Evolutionary conservation across 2,888 invertebrate species (phyloP).

Genomic region (Anagyrus pseudococci): DNA sequence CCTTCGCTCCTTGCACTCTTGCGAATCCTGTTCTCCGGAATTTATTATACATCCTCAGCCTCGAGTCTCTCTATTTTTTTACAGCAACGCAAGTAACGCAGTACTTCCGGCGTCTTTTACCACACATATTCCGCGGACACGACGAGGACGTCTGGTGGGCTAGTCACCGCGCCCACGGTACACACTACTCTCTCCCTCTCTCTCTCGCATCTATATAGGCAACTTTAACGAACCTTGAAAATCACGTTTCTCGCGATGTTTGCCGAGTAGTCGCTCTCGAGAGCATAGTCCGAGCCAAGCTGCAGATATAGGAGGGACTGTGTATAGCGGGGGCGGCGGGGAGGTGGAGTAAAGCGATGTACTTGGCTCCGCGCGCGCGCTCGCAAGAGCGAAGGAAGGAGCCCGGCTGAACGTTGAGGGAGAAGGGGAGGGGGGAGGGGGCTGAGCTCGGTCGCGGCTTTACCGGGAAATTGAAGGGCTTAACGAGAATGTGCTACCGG

Average conservation of each 20-base stretch:
- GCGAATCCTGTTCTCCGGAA: neutral
- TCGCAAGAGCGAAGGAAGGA: neutral
- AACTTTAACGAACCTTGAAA: constrained; percentile 45
- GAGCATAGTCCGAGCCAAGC: constrained; percentile 9
- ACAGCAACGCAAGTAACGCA: no score
- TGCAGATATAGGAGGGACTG: no score
- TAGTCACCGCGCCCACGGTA: no score
- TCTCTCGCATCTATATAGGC: constrained; percentile 31
- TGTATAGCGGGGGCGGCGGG: no score
- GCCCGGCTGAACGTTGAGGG: neutral
- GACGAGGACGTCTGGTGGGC: no score
- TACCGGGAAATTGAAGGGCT: constrained; percentile 37
- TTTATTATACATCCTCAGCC: constrained; percentile 2
- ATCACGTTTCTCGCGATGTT: constrained; percentile 44
- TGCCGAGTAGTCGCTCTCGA: constrained; percentile 32
- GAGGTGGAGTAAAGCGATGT: no score
- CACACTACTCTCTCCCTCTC: no score
- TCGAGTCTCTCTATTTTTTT: no score
- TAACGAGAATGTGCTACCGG: constrained; percentile 34
- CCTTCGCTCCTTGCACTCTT: neutral
- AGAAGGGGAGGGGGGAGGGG: neutral
- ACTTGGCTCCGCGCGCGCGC: no score
- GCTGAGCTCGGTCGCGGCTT: constrained; percentile 9
- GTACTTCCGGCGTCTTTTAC: no score
- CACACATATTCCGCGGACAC: no score